A percentile compares a stretch with the other conserved stretches of the same genome.
phyloP scores from a whole-genome alignment of 1,140 invertebrate genomes.

The Drosophila busckii region DNA sequence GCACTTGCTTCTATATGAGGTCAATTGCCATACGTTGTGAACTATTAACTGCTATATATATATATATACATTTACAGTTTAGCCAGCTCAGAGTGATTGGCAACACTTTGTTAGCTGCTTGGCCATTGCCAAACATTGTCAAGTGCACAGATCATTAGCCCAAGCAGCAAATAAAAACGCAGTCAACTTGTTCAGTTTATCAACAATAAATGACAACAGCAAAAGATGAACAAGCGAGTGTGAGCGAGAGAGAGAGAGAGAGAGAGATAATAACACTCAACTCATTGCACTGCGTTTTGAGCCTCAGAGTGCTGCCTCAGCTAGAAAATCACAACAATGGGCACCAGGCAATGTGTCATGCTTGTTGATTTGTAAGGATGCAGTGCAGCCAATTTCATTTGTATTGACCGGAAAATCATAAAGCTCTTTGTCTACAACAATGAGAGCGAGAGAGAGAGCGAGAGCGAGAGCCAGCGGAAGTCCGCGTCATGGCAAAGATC shows the following conservation, averaged over 20 bases:
- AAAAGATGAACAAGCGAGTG: neutral
- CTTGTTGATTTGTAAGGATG: slow-evolving; percentile 75
- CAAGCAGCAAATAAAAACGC: slow-evolving; percentile 3
- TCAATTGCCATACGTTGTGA: too few species aligned
- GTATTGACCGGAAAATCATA: slow-evolving; percentile 75
- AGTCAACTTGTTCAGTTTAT: slow-evolving; percentile 13
- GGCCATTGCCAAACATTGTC: neutral
- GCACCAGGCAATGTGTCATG: slow-evolving; percentile 59
- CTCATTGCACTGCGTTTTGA: slow-evolving; percentile 30
- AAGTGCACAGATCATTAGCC: slow-evolving; percentile 22
- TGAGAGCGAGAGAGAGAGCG: slow-evolving; percentile 1
- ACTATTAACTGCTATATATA: too few species aligned
- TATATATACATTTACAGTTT: too few species aligned
- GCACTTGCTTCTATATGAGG: too few species aligned
- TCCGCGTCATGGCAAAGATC: slow-evolving; percentile 46
- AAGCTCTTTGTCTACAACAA: slow-evolving; percentile 64
- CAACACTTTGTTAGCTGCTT: neutral
- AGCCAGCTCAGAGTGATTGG: too few species aligned
- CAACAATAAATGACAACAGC: neutral
- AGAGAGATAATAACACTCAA: slow-evolving; percentile 17
- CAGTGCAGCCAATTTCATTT: slow-evolving; percentile 48
- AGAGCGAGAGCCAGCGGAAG: slow-evolving; percentile 35
- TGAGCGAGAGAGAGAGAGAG: neutral
- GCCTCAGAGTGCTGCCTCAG: slow-evolving; percentile 53
- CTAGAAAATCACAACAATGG: slow-evolving; percentile 18